Evolutionary conservation across 64 coral and sea anemone genomes (phyloP).

Genomic region (Astreopora myriophthalma): DNA sequence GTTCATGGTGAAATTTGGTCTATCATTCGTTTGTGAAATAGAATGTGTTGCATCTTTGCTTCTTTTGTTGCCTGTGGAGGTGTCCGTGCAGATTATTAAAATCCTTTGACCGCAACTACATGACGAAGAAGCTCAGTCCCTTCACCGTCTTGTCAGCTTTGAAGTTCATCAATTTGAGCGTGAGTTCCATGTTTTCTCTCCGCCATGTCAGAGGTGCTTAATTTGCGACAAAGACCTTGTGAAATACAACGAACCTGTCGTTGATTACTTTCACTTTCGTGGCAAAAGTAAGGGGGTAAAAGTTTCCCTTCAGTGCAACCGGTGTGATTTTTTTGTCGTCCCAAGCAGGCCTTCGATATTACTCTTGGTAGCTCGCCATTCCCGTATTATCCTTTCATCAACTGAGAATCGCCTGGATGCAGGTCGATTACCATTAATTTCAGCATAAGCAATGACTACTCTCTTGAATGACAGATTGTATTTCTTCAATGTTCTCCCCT

Average conservation of each 20-base stretch:
- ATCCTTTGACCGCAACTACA: not conserved
- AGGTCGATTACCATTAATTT: conserved; percentile 6
- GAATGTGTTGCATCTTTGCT: not conserved
- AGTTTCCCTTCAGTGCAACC: not conserved
- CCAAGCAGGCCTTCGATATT: conserved; percentile 65
- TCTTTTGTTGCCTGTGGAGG: not conserved
- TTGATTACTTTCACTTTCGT: not conserved
- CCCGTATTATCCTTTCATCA: conserved; percentile 64
- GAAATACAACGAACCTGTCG: not conserved
- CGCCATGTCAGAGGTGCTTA: not conserved
- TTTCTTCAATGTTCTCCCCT: no score
- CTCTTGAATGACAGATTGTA: no score
- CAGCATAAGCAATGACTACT: conserved; percentile 26
- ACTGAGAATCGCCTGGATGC: conserved; percentile 56
- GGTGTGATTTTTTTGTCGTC: not conserved
- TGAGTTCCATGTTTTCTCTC: not conserved
- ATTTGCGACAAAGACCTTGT: not conserved
- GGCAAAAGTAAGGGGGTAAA: not conserved
- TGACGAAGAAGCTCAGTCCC: not conserved
- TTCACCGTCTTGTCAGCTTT: no score
- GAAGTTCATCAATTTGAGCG: not conserved
- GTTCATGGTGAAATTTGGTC: not conserved
- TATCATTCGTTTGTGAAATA: not conserved
- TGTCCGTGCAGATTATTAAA: not conserved
- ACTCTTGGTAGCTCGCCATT: conserved; percentile 70